Evolutionary conservation across 2,888 invertebrate species (phyloP).

Genomic region (Thumatha senex): DNA sequence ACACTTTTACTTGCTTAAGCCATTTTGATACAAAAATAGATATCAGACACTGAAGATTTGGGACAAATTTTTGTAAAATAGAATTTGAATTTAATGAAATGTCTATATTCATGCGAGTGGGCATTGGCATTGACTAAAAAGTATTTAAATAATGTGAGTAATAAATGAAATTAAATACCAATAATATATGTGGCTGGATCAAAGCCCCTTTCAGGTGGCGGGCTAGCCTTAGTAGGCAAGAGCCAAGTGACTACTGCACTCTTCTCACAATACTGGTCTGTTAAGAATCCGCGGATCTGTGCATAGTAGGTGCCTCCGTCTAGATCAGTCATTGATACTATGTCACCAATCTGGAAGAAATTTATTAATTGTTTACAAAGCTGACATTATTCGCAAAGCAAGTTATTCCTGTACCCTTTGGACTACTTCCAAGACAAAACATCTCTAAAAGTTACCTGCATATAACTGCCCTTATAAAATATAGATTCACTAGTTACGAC

Average conservation of each 20-base stretch:
- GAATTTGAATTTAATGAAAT: too few relatives aligned
- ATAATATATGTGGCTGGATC: constrained; percentile 95
- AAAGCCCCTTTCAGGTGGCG: constrained; percentile 90
- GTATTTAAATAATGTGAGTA: background rate
- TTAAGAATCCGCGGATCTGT: constrained; percentile 93
- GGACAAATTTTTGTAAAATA: too few relatives aligned
- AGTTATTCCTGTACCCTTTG: too few relatives aligned
- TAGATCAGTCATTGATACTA: constrained; percentile 92
- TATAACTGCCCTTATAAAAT: constrained; percentile 84
- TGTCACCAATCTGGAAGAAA: constrained; percentile 92
- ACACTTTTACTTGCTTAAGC: too few relatives aligned
- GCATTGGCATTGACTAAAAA: too few relatives aligned
- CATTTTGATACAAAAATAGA: too few relatives aligned
- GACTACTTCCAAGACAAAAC: too few relatives aligned
- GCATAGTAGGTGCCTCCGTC: constrained; percentile 93
- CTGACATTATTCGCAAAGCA: too few relatives aligned
- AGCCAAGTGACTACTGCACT: constrained; percentile 97
- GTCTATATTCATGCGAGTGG: too few relatives aligned
- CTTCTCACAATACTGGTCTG: constrained; percentile 96
- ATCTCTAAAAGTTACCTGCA: constrained; percentile 78
- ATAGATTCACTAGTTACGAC: constrained; percentile 91
- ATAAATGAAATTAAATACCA: constrained; percentile 73
- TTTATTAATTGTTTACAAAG: too few relatives aligned
- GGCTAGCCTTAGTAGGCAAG: constrained; percentile 92
- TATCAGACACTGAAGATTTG: too few relatives aligned